phyloP scores from a whole-genome alignment of 2,888 invertebrate genomes.

The Hyppa rectilinea region DNA sequence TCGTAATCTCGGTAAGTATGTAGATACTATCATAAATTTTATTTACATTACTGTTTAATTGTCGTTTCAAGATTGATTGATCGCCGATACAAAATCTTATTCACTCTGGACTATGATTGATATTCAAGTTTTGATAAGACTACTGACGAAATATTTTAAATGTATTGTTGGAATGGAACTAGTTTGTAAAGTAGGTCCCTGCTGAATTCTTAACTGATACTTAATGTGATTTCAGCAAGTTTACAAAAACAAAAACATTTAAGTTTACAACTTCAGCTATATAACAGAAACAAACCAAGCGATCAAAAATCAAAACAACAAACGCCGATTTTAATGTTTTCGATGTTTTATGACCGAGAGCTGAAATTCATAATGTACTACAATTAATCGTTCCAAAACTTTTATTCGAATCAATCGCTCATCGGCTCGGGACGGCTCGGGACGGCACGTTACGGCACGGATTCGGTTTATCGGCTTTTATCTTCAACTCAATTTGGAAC shows the following conservation, averaged over 20 bases:
- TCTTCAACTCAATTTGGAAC: slow-evolving; percentile 57
- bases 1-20: no score
- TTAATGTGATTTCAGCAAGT: not conserved
- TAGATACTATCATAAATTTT: no score
- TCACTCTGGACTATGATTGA: slow-evolving; percentile 11
- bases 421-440: slow-evolving; percentile 28
- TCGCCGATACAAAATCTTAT: slow-evolving; percentile 6
- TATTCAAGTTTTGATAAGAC: not conserved
- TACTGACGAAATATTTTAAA: slow-evolving; percentile 11
- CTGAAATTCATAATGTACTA: slow-evolving; percentile 11
- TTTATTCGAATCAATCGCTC: slow-evolving; percentile 65
- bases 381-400: slow-evolving; percentile 59
- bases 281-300: not conserved
- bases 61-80: slow-evolving; percentile 14
- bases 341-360: slow-evolving; percentile 44
- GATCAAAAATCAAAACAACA: slow-evolving; percentile 1
- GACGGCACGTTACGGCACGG: slow-evolving; percentile 27
- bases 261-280: slow-evolving; percentile 1
- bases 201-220: slow-evolving; percentile 14
- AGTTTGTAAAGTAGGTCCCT: not conserved
- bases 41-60: not conserved
- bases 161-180: not conserved
- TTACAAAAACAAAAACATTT: slow-evolving; percentile 16
- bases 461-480: slow-evolving; percentile 43
- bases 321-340: slow-evolving; percentile 13